A percentile compares a stretch with the other conserved stretches of the same genome.
These are phyloP conservation scores for Lagria hirta DNA, from an alignment of 2,888 invertebrate species.

Conservation along the genomic window DNA sequence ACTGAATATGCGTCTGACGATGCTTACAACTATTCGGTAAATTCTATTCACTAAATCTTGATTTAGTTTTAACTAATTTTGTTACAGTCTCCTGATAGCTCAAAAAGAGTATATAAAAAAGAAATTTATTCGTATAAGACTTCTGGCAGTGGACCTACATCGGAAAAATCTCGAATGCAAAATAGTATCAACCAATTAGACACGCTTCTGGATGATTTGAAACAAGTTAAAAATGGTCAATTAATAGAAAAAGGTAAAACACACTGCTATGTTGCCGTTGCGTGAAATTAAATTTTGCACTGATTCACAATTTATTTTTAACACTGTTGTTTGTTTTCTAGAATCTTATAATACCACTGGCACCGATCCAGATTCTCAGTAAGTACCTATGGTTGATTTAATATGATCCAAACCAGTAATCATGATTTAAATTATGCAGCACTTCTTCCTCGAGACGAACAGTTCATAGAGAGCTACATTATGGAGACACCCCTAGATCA, in stretches of 20 bases:
- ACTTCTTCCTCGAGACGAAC: slow-evolving; percentile 36
- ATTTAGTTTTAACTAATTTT: slow-evolving; percentile 11
- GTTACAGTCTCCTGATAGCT: slow-evolving; percentile 52
- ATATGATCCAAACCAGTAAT: slow-evolving; percentile 6
- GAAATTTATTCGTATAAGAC: slow-evolving; percentile 50
- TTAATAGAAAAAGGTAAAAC: slow-evolving; percentile 40
- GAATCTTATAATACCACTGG: slow-evolving; percentile 49
- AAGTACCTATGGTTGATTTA: slow-evolving; percentile 37
- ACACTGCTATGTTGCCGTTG: slow-evolving; percentile 50
- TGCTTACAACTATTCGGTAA: slow-evolving; percentile 49
- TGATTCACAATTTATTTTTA: slow-evolving; percentile 43
- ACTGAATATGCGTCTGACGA: slow-evolving; percentile 52
- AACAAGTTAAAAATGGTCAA: slow-evolving; percentile 54
- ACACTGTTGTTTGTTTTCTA: slow-evolving; percentile 46
- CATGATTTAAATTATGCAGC: slow-evolving; percentile 13
- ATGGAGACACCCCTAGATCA: slow-evolving; percentile 47
- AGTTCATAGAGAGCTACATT: slow-evolving; percentile 50
- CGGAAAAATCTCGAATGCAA: slow-evolving; percentile 50
- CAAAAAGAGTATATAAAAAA: slow-evolving; percentile 50
- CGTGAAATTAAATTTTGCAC: slow-evolving; percentile 44
- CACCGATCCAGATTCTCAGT: slow-evolving; percentile 49
- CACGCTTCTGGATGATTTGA: slow-evolving; percentile 72
- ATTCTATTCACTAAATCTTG: slow-evolving; percentile 13
- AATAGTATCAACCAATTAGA: slow-evolving; percentile 76
- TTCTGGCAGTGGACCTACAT: slow-evolving; percentile 32